Base-by-base conservation (phyloP, 2,797 vertebrate genomes). In the Chaenodraco wilsoni region DNA sequence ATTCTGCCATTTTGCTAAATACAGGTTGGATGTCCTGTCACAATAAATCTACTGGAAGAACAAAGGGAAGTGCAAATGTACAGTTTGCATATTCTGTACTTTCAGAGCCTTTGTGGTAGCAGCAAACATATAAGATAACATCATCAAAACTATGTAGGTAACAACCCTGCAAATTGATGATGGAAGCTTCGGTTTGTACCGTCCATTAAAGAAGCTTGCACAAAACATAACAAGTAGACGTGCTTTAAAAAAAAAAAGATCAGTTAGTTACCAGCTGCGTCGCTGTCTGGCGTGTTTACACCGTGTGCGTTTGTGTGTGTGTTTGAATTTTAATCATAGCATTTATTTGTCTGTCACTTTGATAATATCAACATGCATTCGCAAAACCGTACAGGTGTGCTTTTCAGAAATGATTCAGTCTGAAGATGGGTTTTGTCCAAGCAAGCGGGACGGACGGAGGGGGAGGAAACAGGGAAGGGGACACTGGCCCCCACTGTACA, bases 1-100 rank as follows among this genome's bases (percentile, higher is more conserved):
- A 46, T 12, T 43, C 33, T 48, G 67, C 52, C 62, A 50, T 37
- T 13, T 63, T 31, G 19, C 13, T 73, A 74, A 81, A 60, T 54
- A 68, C 70, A 67, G 54, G 70, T 55, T 67, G 14, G 59, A 37
- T 37, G 17, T 13, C 41, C 59, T 46, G 55, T 57, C 56, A 43
- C 19, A 45, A 44, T 46, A 17, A 11, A 50, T 66, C n/a, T 52
- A 48, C 69, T 55, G 45, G 8, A 9, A 49, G 1, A 65, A 71
- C 2, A 5, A 54, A 63, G 19, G 21, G 43, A 68, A 56, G 55
- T 19, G 17, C 48, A 58, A 19, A 56, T 50, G 31, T 65, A 2
- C 10, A 27, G 33, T 41, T 44, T 6, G 31, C 10, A 45, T 27
- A 14, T 54, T 49, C 59, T 15, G 40, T 13, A 41, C 19, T 27